Base-by-base conservation (phyloP, 2,113 vertebrate genomes). In the Antidorcas marsupialis region DNA sequence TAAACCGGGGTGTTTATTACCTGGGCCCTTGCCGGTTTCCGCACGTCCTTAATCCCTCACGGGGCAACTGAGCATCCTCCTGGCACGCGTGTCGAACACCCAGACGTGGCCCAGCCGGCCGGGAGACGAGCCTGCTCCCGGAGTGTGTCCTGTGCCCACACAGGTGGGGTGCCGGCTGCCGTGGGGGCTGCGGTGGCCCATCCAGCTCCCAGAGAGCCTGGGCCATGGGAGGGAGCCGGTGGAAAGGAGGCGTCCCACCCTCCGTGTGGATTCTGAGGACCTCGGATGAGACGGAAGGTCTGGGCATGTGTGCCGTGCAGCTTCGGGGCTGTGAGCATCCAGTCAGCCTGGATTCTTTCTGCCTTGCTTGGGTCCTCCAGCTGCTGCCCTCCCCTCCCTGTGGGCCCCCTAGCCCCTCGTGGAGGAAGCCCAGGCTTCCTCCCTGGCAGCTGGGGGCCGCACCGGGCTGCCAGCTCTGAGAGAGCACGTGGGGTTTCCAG, bases 91-190 rank as follows among this genome's bases (percentile, higher is more conserved):
- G 36, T 89, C 10, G 5, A 6, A 5, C 0, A 1, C 28, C 11
- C 33, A 30, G 64, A 39, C 15, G 1, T 2, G 7, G 39, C 50
- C 36, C 15, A 2, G 1, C 11, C 1, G 2, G 4, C 0, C 2
- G 19, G 36, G 30, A 53, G 74, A 2, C 0, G 5, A 43, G 2
- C 60, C 30, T 64, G 89, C 30, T 30, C n/a, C 7, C 1, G 0
- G 50, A 62, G 14, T 8, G 16, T 5, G 0, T 14, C 4, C 0
- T 0, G 0, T 33, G 13, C 2, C 43, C 0, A 0, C 2, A 2
- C 1, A 2, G 5, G 43, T 3, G 2, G 45, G 1, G 27, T 1
- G 15, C 15, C 3, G 59, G 27, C 45, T 17, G 8, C 33, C 7
- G 0, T 33, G 39, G 50, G 28, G 28, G 2, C 28, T 30, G 27